Evolutionary conservation across 2,888 invertebrate species (phyloP), one percentile per base, ranked within the genome.

Genomic region (Napeogenes sylphis): DNA sequence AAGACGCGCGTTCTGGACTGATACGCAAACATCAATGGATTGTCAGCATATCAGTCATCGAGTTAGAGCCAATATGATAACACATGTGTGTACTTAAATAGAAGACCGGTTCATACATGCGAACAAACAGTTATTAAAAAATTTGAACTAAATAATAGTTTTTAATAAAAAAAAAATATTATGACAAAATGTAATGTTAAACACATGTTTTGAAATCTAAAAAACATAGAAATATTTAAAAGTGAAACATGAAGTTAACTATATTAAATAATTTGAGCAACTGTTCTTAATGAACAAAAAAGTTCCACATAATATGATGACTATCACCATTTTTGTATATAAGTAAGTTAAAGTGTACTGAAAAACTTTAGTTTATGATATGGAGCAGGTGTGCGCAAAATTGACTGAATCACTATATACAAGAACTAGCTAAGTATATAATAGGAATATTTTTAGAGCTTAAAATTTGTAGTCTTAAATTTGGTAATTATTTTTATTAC

Each of bases 11-110:
- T 69, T 68, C 78, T 69, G 69, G 66, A 60, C 75, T 74, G 72
- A 72, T 70, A 69, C 80, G 77, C 79, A 73, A 72, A 78, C 82
- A 76, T 86, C 81, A 87, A 84, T 88, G 85, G 76, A 80, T 78
- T 78, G 79, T 78, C 75, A 78, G 68, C 66, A 63, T 76, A 73
- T 74, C 77, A 72, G 68, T 69, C 68, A 71, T 69, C 71, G 67
- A 71, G 67, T 71, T 54, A 55, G 58, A 72, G 67, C 69, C 68
- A 60, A 70, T 64, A 71, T 69, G 79, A 81, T 80, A 80, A 77
- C 56, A 59, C 55, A n/a, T 56, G 33, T 42, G 30, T 51, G 30
- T 21, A 21, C 21, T 12, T 42, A 10, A 10, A 51, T 30, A 30
- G 30, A 51, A 30, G 51, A 51, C 51, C 30, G 8, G 30, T 12